Evolutionary conservation across 92 coral and sea anemone species (phyloP).

Genomic region (Meandrina meandrites): DNA sequence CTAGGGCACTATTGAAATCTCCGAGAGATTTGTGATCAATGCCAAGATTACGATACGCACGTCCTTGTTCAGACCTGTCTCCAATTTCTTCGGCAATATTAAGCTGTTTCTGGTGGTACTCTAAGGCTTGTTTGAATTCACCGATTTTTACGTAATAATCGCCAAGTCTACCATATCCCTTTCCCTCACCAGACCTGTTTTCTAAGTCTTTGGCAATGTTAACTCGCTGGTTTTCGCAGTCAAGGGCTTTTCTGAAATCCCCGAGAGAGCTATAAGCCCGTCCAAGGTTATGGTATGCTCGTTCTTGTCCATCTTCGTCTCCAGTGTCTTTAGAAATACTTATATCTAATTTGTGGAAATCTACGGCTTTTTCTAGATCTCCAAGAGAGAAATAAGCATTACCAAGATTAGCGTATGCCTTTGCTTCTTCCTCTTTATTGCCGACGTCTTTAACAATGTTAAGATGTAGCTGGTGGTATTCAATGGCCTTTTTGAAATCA

Average conservation of each 20-base stretch:
- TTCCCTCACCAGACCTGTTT: no score
- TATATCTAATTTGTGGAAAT: no score
- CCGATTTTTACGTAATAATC: not conserved
- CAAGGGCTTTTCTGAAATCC: conserved; percentile 24
- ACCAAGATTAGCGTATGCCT: not conserved
- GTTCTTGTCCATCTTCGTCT: no score
- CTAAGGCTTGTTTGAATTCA: conserved; percentile 2
- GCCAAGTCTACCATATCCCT: conserved; percentile 1
- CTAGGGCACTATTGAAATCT: not conserved
- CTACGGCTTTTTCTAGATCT: no score
- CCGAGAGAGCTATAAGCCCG: conserved; percentile 10
- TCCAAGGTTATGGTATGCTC: no score
- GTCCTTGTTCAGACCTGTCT: not conserved
- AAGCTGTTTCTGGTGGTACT: not conserved
- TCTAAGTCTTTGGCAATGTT: not conserved
- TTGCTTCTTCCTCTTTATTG: not conserved
- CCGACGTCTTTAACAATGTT: not conserved
- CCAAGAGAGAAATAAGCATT: not conserved
- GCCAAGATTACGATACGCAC: conserved; percentile 4
- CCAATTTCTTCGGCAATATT: not conserved
- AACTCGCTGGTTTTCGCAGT: not conserved
- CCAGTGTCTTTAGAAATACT: no score
- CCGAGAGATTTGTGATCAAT: not conserved
- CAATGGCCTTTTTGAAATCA: not conserved
- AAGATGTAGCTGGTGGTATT: not conserved